A percentile compares a stretch with the other conserved stretches of the same genome.
Conservation (phyloP, 2,113 vertebrate species). For the Podocnemis expansa region DNA sequence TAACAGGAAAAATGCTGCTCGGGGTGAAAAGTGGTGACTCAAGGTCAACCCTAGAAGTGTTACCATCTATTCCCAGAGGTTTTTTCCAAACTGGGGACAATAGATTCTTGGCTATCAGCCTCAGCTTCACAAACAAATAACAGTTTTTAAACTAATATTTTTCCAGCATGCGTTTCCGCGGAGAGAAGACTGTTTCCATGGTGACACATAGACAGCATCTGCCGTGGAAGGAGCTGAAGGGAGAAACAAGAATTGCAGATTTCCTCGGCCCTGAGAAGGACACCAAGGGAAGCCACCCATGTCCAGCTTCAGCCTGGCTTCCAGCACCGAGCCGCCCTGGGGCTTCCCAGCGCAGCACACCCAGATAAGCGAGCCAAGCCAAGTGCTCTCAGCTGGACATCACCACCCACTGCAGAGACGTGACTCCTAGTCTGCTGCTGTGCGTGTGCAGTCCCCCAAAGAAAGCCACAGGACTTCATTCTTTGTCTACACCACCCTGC, state of each 20-base stretch:
- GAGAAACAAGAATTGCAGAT: slow-evolving; percentile 79
- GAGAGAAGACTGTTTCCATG: slow-evolving; percentile 78
- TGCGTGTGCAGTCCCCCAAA: not conserved
- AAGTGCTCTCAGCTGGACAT: not conserved
- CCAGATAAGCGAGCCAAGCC: fast-evolving
- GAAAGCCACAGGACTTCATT: too few species aligned
- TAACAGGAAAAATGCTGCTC: slow-evolving; percentile 60
- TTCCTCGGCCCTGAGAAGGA: slow-evolving; percentile 63
- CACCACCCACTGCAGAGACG: not conserved
- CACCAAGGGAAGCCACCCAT: slow-evolving; percentile 47
- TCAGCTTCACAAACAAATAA: slow-evolving; percentile 65
- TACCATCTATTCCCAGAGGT: slow-evolving; percentile 56
- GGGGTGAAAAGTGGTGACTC: slow-evolving; percentile 61
- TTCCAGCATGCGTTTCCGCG: slow-evolving; percentile 73
- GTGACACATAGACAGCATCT: slow-evolving; percentile 75
- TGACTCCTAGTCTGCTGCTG: too few species aligned
- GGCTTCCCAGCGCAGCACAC: not conserved
- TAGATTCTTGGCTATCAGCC: slow-evolving; percentile 67
- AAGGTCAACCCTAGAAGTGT: slow-evolving; percentile 49
- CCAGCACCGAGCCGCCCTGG: not conserved
- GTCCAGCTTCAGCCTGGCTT: not conserved
- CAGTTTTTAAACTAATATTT: slow-evolving; percentile 79
- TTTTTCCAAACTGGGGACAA: slow-evolving; percentile 63
- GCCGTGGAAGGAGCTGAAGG: slow-evolving; percentile 75
- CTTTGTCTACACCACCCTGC: too few species aligned